Evolutionary conservation across 2,797 vertebrate genomes (phyloP), one percentile per base, ranked within the genome.

Genomic region (Galago senegalensis): DNA sequence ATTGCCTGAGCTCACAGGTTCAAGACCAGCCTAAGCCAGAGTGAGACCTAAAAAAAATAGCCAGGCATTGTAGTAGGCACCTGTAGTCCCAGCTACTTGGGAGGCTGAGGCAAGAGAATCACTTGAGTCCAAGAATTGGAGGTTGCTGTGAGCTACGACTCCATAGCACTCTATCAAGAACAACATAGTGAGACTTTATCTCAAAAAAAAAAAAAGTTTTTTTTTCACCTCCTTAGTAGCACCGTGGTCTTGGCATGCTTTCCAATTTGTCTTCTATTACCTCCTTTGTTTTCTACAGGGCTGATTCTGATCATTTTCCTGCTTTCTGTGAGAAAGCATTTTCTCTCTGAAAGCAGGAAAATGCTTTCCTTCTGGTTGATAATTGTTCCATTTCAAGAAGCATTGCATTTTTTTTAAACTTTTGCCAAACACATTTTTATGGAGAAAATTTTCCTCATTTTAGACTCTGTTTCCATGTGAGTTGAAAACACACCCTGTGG

Each of bases 381-480:
- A 23, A 31, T n/a, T n/a, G 3, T 18, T 27, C n/a, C 18, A 17
- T 76, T 43, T 85, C 34, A 46, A 83, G 53, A 81, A 96, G 67
- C 4, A 23, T 14, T 76, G 27, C 20, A 18, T 73, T 61, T 69
- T 69, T 69, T 69, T 80, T 21, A 17, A 5, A 21, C 11, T 77
- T 81, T 77, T 31, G 23, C 27, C 23, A 76, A 58, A 60, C 60
- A 69, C 0, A 37, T 23, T 65, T 87, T 91, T 12, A 27, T 46
- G 11, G 77, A 89, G 75, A 70, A 79, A 88, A 14, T 7, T 58
- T 76, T 95, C n/a, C 65, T 85, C 73, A 13, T 77, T 77, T 89
- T 37, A 31, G 43, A 89, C 16, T 34, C 85, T 49, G 1, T 58
- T 29, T 23, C 49, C 14, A 3, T 34, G 2, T 21, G 25, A 79